Base-by-base conservation (phyloP, 2,888 invertebrate genomes). In the Leptothorax acervorum region DNA sequence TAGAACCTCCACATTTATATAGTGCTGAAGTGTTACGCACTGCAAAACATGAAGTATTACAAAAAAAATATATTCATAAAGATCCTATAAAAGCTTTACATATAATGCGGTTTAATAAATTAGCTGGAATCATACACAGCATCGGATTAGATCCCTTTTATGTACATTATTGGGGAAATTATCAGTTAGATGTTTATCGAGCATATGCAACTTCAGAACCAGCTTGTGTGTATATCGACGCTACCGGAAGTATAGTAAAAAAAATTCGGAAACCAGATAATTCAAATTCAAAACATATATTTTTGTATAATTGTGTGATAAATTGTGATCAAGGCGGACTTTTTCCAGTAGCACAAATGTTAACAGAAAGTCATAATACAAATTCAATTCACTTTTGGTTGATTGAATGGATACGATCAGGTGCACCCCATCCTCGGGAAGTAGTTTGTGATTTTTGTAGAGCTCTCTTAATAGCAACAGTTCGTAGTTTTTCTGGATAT, bases 141-240 rank as follows among this genome's bases (percentile, higher is more conserved):
- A 55, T 71, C 12, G 55, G 71, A 12, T 39, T 71, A 35, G 9
- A 71, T 39, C 71, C 70, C 0, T 75, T 75, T 45, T 75, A n/a
- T 35, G 11, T 75, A 11, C 62, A 48, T 45, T 31, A 60, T 12
- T 45, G 65, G 42, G 23, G 15, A 65, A 62, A 35, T 35, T 62
- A 62, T 5, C 62, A 65, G 45, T 23, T 65, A 6, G 42, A 65
- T 65, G 42, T 65, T 65, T 65, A 65, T 23, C 42, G 65, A 23
- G 12, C 42, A 42, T 23, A 63, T 9, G 42, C 23, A 42, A 5
- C 6, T 65, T 39, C 23, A 65, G 6, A 65, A 65, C 23, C 42
- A n/a, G 42, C 23, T 12, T 65, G 65, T 65, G 23, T 63, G 8
- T 65, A 23, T n/a, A 42, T 65, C 23, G 23, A 65, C 5, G 42